A percentile compares a stretch with the other conserved stretches of the same genome.
These are phyloP conservation scores for Zaprionus camerounensis DNA, from an alignment of 1,140 invertebrate species.

Conservation along the genomic window DNA sequence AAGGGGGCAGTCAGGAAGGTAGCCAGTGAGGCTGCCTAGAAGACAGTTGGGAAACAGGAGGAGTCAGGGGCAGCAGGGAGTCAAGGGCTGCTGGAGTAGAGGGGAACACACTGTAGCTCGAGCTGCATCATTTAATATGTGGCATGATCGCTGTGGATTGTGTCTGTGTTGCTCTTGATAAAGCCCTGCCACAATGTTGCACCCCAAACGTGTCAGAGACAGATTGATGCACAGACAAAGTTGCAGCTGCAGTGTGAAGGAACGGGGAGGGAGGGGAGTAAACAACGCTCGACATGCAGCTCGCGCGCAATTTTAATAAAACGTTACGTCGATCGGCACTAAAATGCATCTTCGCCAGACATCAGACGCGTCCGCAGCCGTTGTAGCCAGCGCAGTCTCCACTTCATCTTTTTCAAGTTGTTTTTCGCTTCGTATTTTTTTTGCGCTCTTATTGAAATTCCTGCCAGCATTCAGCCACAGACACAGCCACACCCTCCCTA, in stretches of 20 bases:
- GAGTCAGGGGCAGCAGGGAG: neutral
- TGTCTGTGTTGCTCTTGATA: slow-evolving; percentile 38
- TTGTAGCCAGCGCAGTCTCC: slow-evolving; percentile 10
- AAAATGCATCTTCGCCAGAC: slow-evolving; percentile 38
- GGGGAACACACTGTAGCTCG: neutral
- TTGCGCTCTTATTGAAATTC: slow-evolving; percentile 70
- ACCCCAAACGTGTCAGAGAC: slow-evolving; percentile 64
- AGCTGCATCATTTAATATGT: slow-evolving; percentile 53
- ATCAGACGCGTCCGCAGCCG: slow-evolving; percentile 17
- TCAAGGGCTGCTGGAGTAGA: neutral
- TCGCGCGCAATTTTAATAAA: slow-evolving; percentile 41
- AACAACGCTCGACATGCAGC: slow-evolving; percentile 4
- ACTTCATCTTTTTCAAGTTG: slow-evolving; percentile 23
- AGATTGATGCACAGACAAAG: slow-evolving; percentile 63
- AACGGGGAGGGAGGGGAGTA: neutral
- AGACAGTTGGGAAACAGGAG: too few species aligned
- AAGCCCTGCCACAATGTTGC: slow-evolving; percentile 66
- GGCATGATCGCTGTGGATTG: slow-evolving; percentile 35
- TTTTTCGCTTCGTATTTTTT: slow-evolving; percentile 10
- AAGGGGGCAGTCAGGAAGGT: too few species aligned
- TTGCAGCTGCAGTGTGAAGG: neutral
- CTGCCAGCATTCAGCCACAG: slow-evolving; percentile 35
- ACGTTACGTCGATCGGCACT: slow-evolving; percentile 43
- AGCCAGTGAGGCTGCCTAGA: too few species aligned
- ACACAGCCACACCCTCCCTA: slow-evolving; percentile 28